Evolutionary conservation across 2,113 vertebrate genomes (phyloP), one percentile per base, ranked within the genome.

Genomic region (Solenodon paradoxus): DNA sequence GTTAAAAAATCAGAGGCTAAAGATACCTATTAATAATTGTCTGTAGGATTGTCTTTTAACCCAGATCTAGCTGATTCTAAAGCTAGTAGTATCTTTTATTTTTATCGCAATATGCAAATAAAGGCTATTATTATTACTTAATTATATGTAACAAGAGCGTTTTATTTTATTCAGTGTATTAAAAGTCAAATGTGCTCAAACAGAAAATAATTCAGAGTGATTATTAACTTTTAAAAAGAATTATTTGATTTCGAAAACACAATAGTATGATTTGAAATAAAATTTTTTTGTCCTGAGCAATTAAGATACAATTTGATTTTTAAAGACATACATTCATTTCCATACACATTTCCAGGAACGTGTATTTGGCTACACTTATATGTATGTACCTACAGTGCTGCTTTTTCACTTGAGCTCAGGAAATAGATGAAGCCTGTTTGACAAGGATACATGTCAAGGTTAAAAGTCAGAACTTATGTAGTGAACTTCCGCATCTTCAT

Each of bases 401-500:
- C 35, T 20, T 72, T 84, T 93, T 78, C 3, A 40, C 15, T 94
- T 82, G 49, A 71, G 45, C 19, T 96, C 5, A 92, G 72, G 35
- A 77, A 87, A 64, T 17, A 84, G 47, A 75, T 64, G 16, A 82
- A 77, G n/a, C n/a, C 17, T 30, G 72, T 94, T 81, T 94, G 75
- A 75, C 28, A 96, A 77, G n/a, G 20, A 45, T 35, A 96, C 92
- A 96, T 88, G 63, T 97, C 94, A 97, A 95, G 92, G 90, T 96
- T 90, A 88, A 55, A 80, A 92, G 95, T 97, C 92, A 97, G 95
- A 96, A 97, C 74, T 94, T 94, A 90, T 82, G 94, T 71, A 96
- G 93, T 95, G 17, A 90, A 74, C 80, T 96, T 97, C 97, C 88
- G 81, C 93, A 32, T 95, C 28, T 95, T 88, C 88, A 95, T 92